phyloP scores from a whole-genome alignment of 2,888 invertebrate genomes.

The Chironomus tentans region DNA sequence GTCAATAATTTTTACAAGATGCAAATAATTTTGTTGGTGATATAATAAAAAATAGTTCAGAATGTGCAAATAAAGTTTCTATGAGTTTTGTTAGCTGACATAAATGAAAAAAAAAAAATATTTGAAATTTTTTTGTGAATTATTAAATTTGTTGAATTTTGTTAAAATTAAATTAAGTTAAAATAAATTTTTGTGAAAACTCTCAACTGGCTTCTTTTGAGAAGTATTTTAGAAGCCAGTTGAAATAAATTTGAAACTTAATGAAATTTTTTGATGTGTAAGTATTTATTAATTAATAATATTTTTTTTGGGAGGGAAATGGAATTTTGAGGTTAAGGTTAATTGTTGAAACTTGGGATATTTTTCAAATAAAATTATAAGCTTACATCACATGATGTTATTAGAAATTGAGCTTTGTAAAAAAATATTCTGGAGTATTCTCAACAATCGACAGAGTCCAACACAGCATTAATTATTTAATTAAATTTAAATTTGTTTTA shows the following conservation, averaged over 20 bases:
- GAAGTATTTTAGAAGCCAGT: neutral
- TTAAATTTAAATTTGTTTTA: no score
- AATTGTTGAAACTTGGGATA: no score
- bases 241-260: slow-evolving; percentile 8
- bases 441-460: no score
- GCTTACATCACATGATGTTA: no score
- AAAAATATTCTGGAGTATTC: no score
- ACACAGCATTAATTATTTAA: no score
- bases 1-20: neutral
- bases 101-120: no score
- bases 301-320: neutral
- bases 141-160: neutral
- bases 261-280: slow-evolving; percentile 26
- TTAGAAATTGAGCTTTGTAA: no score
- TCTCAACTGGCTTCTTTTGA: neutral
- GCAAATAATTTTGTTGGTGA: neutral
- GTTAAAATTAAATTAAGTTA: neutral
- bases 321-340: no score
- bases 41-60: neutral
- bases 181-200: neutral
- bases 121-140: neutral
- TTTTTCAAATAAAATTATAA: no score
- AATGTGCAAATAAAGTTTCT: no score
- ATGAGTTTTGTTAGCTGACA: no score
- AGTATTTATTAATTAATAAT: neutral